Percentiles rank a stretch among this genome's conserved stretches.
Conservation (phyloP, 2,888 invertebrate genomes). For the Schrankia costaestrigalis region DNA sequence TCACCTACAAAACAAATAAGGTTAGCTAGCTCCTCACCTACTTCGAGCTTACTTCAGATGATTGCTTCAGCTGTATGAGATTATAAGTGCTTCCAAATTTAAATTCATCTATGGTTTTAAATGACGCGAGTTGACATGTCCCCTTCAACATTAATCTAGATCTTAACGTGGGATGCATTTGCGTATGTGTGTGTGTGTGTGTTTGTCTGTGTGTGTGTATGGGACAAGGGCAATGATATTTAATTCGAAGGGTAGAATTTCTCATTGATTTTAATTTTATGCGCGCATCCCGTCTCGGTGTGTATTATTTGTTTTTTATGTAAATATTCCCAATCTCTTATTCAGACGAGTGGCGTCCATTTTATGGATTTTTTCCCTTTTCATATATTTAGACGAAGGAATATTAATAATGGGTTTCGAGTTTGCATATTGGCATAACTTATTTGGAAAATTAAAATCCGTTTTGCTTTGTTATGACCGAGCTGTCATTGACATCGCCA, state of each 20-base stretch:
- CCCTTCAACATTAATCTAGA: slow-evolving; percentile 69
- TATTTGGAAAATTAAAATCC: slow-evolving; percentile 26
- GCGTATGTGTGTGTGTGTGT: slow-evolving; percentile 49
- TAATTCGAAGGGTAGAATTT: slow-evolving; percentile 78
- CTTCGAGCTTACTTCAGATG: too few species aligned
- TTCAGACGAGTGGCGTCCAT: slow-evolving; percentile 67
- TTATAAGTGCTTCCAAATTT: slow-evolving; percentile 28
- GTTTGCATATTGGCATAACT: slow-evolving; percentile 45
- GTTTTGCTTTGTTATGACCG: slow-evolving; percentile 10
- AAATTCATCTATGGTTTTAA: slow-evolving; percentile 34
- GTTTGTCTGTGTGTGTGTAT: slow-evolving; percentile 43
- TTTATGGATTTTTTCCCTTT: slow-evolving; percentile 61
- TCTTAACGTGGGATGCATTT: slow-evolving; percentile 46
- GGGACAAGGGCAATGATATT: slow-evolving; percentile 75
- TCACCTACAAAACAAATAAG: too few species aligned
- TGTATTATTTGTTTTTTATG: slow-evolving; percentile 79
- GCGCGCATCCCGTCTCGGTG: slow-evolving; percentile 76
- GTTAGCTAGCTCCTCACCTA: too few species aligned
- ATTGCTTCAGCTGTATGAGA: too few species aligned
- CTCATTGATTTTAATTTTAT: slow-evolving; percentile 81
- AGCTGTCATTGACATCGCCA: slow-evolving; percentile 3
- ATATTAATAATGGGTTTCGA: slow-evolving; percentile 56
- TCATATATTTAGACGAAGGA: slow-evolving; percentile 59
- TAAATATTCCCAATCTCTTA: slow-evolving; percentile 74
- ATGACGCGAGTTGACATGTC: slow-evolving; percentile 32